These are phyloP conservation scores for Helogale parvula DNA, from an alignment of 2,113 vertebrate genomes.

Conservation along the genomic window DNA sequence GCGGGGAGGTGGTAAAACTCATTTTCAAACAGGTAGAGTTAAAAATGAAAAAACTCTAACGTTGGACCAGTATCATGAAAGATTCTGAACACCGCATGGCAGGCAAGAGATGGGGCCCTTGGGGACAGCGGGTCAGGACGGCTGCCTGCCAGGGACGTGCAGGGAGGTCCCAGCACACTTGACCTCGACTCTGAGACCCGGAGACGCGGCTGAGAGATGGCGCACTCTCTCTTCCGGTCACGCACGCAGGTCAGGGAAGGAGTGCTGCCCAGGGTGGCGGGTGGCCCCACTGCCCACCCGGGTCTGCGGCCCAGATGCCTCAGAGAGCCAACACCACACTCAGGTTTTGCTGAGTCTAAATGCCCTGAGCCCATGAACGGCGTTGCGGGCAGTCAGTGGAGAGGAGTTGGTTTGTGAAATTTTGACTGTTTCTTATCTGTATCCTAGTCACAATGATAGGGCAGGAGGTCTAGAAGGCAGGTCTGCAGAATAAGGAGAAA, in stretches of 20 bases:
- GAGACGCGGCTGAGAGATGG: background rate
- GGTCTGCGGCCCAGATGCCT: background rate
- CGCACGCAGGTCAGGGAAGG: background rate
- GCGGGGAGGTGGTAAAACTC: background rate
- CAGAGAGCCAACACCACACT: rapidly evolving
- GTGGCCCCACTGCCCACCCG: background rate
- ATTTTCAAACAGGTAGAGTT: background rate
- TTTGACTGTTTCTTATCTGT: rapidly evolving
- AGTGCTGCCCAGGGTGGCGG: rapidly evolving
- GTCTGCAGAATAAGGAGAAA: background rate
- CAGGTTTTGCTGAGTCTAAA: background rate
- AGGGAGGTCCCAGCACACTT: rapidly evolving
- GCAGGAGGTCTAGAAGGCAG: background rate
- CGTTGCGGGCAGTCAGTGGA: rapidly evolving
- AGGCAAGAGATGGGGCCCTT: rapidly evolving
- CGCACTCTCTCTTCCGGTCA: rapidly evolving
- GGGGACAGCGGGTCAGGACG: background rate
- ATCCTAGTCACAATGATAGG: background rate
- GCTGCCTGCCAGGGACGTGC: background rate
- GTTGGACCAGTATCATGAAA: no score
- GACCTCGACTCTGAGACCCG: background rate
- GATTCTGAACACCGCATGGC: rapidly evolving
- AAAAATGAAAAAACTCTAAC: background rate
- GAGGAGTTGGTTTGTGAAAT: background rate
- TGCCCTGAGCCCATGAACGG: background rate